Evolutionary conservation across 1,140 invertebrate genomes (phyloP).

Genomic region (Subanguina moxae): DNA sequence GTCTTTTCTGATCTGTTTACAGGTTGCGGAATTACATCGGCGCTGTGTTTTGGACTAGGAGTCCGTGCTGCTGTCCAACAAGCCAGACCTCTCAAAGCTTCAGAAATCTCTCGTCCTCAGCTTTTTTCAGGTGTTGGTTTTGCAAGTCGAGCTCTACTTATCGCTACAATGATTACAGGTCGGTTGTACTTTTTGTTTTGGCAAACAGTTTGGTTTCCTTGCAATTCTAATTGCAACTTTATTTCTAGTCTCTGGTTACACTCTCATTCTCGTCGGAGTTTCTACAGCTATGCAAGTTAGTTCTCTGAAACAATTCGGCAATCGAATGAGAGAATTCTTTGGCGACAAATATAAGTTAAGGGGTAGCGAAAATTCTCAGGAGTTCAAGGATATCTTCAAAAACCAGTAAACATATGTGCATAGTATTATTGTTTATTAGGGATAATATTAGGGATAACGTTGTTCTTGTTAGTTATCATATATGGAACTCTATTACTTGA

Average conservation of each 20-base stretch:
- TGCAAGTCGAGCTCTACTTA: conserved; percentile 32
- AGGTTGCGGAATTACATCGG: conserved; percentile 34
- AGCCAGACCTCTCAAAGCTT: conserved; percentile 27
- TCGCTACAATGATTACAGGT: conserved; percentile 39
- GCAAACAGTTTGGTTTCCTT: too few relatives aligned
- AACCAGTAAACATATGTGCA: conserved; percentile 2
- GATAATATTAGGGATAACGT: too few relatives aligned
- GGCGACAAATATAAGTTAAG: conserved; percentile 37
- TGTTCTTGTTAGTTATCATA: too few relatives aligned
- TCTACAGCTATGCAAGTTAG: conserved; percentile 33
- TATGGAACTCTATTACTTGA: too few relatives aligned
- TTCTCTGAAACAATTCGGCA: conserved; percentile 40
- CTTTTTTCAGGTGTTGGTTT: conserved; percentile 37
- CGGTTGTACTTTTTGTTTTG: too few relatives aligned
- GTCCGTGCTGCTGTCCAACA: conserved; percentile 40
- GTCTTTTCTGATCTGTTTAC: too few relatives aligned
- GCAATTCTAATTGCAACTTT: background rate
- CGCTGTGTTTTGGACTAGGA: conserved; percentile 27
- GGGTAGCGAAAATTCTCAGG: conserved; percentile 21
- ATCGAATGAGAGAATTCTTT: conserved; percentile 28
- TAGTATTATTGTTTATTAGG: conserved; percentile 10
- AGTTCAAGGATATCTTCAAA: conserved; percentile 38
- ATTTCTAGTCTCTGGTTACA: conserved; percentile 27
- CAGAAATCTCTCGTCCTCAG: conserved; percentile 27
- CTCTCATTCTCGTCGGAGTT: conserved; percentile 26